Evolutionary conservation across 2,113 vertebrate species (phyloP).

Genomic region (Accipiter cooperii): DNA sequence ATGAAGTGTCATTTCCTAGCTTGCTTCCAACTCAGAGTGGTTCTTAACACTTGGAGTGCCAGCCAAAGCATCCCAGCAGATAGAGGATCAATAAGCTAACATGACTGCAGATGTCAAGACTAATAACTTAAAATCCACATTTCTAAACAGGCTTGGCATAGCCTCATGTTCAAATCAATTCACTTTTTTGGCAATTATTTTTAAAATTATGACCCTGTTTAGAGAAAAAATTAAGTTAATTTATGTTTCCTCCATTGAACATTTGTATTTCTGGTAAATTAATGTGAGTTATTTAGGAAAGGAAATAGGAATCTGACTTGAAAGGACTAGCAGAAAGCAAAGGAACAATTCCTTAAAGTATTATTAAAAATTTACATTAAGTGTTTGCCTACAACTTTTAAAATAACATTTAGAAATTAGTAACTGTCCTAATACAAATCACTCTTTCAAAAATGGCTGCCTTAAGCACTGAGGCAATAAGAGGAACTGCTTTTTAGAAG

Average conservation of each 20-base stretch:
- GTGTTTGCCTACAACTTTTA: background rate
- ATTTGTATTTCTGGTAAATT: background rate
- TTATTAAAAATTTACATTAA: background rate
- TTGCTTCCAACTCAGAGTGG: background rate
- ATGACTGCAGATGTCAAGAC: background rate
- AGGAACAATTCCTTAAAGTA: background rate
- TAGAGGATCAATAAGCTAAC: background rate
- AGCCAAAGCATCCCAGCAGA: background rate
- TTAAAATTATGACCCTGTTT: background rate
- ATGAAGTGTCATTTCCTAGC: background rate
- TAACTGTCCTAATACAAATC: background rate
- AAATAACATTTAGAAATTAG: slow-evolving; percentile 13
- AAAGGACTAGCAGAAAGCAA: slow-evolving; percentile 22
- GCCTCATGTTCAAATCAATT: background rate
- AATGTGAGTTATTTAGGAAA: background rate
- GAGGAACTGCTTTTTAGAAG: background rate
- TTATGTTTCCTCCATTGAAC: background rate
- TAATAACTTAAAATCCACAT: background rate
- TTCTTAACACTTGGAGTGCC: background rate
- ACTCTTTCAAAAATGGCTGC: background rate
- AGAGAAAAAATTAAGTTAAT: background rate
- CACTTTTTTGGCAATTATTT: background rate
- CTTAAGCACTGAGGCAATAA: background rate
- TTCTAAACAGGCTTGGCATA: background rate
- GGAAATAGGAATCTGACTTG: background rate